Evolutionary conservation across 2,797 vertebrate genomes (phyloP).

Genomic region (Danio kyathit): DNA sequence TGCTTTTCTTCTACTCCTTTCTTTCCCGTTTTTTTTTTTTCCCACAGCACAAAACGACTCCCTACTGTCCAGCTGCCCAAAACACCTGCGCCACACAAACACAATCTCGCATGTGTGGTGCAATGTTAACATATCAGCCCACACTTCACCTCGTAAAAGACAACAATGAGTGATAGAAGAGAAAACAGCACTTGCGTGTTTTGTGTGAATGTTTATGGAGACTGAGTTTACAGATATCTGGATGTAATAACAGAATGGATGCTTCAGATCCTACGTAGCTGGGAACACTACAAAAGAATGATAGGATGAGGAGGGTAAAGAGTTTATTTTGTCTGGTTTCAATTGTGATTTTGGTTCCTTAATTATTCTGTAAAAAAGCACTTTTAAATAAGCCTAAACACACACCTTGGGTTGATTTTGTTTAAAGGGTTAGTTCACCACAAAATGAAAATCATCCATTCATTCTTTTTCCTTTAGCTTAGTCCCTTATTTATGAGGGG

Average conservation of each 20-base stretch:
- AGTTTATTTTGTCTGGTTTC: conserved; percentile 3
- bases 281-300: background rate
- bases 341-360: background rate
- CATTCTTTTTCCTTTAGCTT: too few species aligned
- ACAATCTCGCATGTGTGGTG: conserved; percentile 55
- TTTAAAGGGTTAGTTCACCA: too few species aligned
- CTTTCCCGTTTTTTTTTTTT: conserved; percentile 55
- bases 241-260: conserved; percentile 45
- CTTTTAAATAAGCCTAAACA: background rate
- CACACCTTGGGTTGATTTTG: background rate
- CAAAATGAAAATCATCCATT: too few species aligned
- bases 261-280: conserved; percentile 33
- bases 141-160: conserved; percentile 67
- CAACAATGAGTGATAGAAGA: conserved; percentile 65
- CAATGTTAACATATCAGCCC: conserved; percentile 52
- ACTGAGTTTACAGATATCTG: conserved; percentile 49
- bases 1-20: conserved; percentile 39
- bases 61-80: conserved; percentile 67
- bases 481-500: too few species aligned
- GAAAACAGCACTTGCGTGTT: conserved; percentile 44
- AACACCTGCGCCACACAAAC: conserved; percentile 68
- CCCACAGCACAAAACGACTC: conserved; percentile 46
- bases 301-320: background rate
- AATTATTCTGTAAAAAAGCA: background rate
- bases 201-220: conserved; percentile 55